phyloP scores from a whole-genome alignment of 2,797 vertebrate species.

The Graptemys geographica region DNA sequence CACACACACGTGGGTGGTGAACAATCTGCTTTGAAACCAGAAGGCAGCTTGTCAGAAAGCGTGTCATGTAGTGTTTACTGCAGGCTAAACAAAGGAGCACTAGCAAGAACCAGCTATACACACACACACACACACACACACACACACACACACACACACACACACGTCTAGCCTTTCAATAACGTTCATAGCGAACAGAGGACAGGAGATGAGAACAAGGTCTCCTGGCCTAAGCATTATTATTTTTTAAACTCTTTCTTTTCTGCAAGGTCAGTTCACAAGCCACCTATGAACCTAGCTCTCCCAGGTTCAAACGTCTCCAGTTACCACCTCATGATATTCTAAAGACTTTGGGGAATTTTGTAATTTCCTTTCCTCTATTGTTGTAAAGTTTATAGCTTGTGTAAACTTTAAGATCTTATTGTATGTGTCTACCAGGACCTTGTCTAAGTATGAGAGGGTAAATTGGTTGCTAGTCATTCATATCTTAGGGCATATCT shows the following conservation, averaged over 20 bases:
- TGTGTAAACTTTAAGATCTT: not conserved
- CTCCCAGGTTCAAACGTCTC: not conserved
- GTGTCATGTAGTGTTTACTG: not conserved
- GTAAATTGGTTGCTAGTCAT: not conserved
- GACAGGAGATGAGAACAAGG: not conserved
- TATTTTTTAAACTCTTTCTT: not conserved
- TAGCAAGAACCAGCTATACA: fast-evolving
- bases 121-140: not conserved
- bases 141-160: no score
- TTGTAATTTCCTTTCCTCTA: not conserved
- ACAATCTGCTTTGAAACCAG: not conserved
- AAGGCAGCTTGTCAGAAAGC: not conserved
- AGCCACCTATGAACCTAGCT: not conserved
- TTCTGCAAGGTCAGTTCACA: not conserved
- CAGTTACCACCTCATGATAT: not conserved
- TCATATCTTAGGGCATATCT: not conserved
- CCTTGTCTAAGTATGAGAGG: not conserved
- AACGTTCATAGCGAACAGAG: not conserved
- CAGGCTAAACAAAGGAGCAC: not conserved
- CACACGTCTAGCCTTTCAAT: fast-evolving
- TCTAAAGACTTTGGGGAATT: not conserved
- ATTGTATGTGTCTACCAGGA: not conserved
- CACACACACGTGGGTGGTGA: not conserved
- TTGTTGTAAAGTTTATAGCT: not conserved
- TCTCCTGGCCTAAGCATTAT: not conserved